Evolutionary conservation across 2,113 vertebrate genomes (phyloP).

Genomic region (Corythornis vintsioides): DNA sequence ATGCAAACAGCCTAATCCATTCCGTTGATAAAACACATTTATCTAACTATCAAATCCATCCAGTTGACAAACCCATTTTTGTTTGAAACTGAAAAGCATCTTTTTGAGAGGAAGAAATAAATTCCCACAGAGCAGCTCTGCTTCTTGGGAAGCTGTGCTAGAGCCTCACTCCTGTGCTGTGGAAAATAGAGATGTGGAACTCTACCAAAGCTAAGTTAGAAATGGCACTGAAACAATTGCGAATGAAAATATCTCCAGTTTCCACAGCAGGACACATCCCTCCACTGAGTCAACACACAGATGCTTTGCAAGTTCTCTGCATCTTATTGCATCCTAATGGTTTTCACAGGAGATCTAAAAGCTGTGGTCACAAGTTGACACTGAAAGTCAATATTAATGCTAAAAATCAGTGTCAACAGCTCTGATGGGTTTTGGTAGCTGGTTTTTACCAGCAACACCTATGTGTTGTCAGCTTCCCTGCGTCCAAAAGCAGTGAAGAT

Average conservation of each 20-base stretch:
- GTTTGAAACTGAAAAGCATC: not conserved
- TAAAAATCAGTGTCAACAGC: not conserved
- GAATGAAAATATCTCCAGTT: not conserved
- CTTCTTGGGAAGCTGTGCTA: not conserved
- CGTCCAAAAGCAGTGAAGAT: not conserved
- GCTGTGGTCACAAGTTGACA: too few relatives aligned
- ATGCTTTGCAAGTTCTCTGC: not conserved
- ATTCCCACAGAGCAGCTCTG: not conserved
- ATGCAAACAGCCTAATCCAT: conserved; percentile 65
- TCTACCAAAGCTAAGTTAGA: not conserved
- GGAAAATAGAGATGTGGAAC: not conserved
- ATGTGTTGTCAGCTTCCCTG: rapidly evolving
- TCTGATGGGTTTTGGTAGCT: not conserved
- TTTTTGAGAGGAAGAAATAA: not conserved
- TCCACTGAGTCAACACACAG: rapidly evolving
- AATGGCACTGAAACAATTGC: not conserved
- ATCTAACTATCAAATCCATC: conserved; percentile 35
- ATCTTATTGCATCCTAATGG: not conserved
- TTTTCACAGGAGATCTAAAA: not conserved
- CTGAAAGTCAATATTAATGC: not conserved
- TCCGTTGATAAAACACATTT: conserved; percentile 47
- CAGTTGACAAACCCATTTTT: conserved; percentile 41
- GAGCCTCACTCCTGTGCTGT: not conserved
- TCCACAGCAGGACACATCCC: rapidly evolving
- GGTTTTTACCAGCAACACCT: not conserved